These are phyloP conservation scores for Mesembrinibis cayennensis DNA, from an alignment of 2,113 vertebrate species.

Conservation along the genomic window DNA sequence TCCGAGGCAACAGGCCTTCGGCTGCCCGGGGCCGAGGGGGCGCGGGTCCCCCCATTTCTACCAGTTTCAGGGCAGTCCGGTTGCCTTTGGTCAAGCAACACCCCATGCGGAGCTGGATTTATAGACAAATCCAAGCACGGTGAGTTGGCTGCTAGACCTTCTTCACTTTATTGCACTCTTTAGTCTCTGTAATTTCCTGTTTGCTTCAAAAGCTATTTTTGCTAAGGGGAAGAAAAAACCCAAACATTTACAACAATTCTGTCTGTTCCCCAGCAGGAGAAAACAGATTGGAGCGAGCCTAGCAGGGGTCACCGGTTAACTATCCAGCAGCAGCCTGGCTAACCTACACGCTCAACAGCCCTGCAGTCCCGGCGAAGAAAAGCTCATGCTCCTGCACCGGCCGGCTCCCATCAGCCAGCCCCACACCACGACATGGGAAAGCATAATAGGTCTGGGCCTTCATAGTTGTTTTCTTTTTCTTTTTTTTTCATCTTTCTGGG, in stretches of 20 bases:
- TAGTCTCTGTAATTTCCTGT: not conserved
- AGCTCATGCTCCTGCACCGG: not conserved
- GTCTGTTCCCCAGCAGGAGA: not conserved
- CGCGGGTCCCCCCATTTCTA: fast-evolving
- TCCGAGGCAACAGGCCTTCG: not conserved
- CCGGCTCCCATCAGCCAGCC: not conserved
- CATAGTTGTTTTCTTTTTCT: not conserved
- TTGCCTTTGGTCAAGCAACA: not conserved
- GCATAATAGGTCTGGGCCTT: not conserved
- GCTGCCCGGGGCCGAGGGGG: not conserved
- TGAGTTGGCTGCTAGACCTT: not conserved
- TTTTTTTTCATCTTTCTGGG: not conserved
- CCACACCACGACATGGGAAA: fast-evolving
- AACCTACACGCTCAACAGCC: not conserved
- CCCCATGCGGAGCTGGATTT: not conserved
- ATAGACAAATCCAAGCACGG: not conserved
- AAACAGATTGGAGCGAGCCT: not conserved
- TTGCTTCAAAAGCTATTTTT: constrained; percentile 17
- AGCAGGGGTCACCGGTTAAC: not conserved
- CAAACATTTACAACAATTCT: not conserved
- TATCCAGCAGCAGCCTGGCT: fast-evolving
- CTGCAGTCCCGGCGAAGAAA: not conserved
- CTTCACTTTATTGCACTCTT: not conserved
- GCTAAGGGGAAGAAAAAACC: not conserved
- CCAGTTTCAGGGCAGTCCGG: not conserved